A percentile compares a stretch with the other conserved stretches of the same genome.
These are phyloP conservation scores for Nothoprocta pentlandii DNA, from an alignment of 2,113 vertebrate genomes.

Conservation along the genomic window DNA sequence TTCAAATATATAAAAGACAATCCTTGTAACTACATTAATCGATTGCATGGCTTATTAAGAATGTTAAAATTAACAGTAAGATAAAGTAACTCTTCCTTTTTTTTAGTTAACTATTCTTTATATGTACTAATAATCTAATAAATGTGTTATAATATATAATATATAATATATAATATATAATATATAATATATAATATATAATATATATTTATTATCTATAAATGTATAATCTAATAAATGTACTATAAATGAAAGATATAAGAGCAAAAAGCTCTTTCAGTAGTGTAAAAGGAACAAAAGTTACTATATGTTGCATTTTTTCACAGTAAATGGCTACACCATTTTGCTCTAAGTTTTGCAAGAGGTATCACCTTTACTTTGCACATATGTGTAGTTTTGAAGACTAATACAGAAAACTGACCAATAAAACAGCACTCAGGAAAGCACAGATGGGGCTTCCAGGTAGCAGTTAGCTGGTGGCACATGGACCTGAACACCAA, in stretches of 20 bases:
- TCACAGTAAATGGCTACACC: background rate
- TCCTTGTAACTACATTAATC: background rate
- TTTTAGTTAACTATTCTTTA: background rate
- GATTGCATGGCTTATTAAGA: background rate
- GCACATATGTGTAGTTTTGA: fast-evolving
- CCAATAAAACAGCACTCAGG: background rate
- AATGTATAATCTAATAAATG: too few relatives aligned
- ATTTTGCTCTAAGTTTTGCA: background rate
- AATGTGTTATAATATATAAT: too few relatives aligned
- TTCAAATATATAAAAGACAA: background rate
- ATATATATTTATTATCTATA: too few relatives aligned
- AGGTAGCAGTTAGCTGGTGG: background rate
- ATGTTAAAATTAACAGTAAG: background rate
- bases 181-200: too few relatives aligned
- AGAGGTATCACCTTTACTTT: background rate
- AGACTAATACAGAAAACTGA: background rate
- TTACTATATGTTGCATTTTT: background rate
- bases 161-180: too few relatives aligned
- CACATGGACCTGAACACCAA: background rate
- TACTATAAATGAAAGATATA: too few relatives aligned
- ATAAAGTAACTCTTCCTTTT: background rate
- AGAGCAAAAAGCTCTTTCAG: background rate
- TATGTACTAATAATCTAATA: background rate
- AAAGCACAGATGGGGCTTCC: background rate
- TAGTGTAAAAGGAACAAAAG: background rate